Evolutionary conservation across 2,888 invertebrate genomes (phyloP).

Genomic region (Bombyx huttoni): DNA sequence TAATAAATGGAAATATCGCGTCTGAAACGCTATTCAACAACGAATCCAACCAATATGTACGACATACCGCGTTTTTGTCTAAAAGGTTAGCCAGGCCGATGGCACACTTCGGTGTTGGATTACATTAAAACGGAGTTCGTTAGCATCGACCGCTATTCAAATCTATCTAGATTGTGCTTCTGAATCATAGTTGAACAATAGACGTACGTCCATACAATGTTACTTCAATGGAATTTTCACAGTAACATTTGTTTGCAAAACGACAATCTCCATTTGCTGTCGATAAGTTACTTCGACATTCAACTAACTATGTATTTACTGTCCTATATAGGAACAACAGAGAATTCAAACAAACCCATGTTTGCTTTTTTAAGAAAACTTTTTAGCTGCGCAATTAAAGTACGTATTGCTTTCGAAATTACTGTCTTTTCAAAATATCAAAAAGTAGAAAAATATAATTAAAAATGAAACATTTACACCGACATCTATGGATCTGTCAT

Average conservation of each 20-base stretch:
- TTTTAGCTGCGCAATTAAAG: too few species aligned
- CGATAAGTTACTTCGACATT: constrained; percentile 1
- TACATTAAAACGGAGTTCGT: constrained; percentile 65
- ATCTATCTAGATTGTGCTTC: constrained; percentile 50
- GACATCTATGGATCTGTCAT: neutral
- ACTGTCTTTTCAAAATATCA: too few species aligned
- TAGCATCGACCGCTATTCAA: constrained; percentile 57
- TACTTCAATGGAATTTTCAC: constrained; percentile 1
- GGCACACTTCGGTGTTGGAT: constrained; percentile 57
- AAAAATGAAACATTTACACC: neutral
- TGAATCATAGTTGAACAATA: constrained; percentile 41
- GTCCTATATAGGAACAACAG: neutral
- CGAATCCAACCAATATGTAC: neutral
- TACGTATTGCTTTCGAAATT: too few species aligned
- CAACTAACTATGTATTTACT: neutral
- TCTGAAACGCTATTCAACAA: neutral
- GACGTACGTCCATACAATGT: neutral
- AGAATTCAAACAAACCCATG: neutral
- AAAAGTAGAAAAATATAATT: neutral
- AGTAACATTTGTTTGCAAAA: constrained; percentile 10
- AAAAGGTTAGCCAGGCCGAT: constrained; percentile 58
- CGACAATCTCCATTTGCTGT: constrained; percentile 8
- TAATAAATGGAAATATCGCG: neutral
- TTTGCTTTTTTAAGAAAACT: too few species aligned
- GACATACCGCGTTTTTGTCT: constrained; percentile 30